These are phyloP conservation scores for Temnothorax longispinosus DNA, from an alignment of 1,140 invertebrate genomes.

Conservation along the genomic window DNA sequence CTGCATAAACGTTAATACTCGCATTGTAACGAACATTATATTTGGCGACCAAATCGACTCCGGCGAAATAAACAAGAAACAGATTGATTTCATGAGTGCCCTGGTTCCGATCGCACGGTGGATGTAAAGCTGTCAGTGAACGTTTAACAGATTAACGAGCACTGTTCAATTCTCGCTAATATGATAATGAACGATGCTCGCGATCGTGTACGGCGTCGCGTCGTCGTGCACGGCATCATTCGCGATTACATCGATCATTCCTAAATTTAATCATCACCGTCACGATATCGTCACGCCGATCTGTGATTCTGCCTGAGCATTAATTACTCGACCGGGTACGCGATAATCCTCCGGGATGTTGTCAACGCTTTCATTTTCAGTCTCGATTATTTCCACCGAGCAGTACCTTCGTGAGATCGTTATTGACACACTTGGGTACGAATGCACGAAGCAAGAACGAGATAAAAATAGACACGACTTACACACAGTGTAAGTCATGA, in stretches of 20 bases:
- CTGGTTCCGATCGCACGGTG: background rate
- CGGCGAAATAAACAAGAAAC: background rate
- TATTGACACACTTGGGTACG: background rate
- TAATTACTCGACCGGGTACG: background rate
- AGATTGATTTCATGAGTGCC: background rate
- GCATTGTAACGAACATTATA: too few relatives aligned
- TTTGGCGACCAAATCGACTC: background rate
- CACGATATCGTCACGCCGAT: background rate
- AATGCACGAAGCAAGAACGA: background rate
- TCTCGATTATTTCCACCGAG: background rate
- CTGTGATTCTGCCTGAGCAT: background rate
- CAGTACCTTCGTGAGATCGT: background rate
- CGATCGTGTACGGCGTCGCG: background rate
- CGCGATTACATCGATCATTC: slow-evolving; percentile 18
- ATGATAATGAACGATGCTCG: slow-evolving; percentile 21
- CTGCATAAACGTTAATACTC: background rate
- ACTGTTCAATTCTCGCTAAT: slow-evolving; percentile 14
- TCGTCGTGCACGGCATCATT: background rate
- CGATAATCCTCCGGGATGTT: background rate
- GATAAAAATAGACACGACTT: slow-evolving; percentile 16
- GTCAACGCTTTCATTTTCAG: background rate
- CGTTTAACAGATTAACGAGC: slow-evolving; percentile 17
- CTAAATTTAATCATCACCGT: slow-evolving; percentile 41
- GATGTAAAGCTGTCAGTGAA: slow-evolving; percentile 2
- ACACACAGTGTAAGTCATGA: background rate